phyloP scores from a whole-genome alignment of 2,888 invertebrate species.

The Cephus pygmeus region DNA sequence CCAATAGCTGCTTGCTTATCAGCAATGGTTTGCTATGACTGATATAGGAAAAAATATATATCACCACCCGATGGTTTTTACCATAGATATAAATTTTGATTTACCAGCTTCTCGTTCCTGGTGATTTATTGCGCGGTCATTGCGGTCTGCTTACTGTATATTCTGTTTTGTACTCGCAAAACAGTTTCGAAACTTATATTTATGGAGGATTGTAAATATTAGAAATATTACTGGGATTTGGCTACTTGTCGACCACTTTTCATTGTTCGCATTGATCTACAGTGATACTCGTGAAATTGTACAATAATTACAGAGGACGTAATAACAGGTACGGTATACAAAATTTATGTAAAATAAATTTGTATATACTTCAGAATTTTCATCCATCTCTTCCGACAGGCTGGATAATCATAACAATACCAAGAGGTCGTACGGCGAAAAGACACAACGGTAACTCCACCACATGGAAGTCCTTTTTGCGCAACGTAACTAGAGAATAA shows the following conservation, averaged over 20 bases:
- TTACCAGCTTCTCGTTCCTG: not conserved
- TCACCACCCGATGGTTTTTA: not conserved
- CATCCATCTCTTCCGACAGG: not conserved
- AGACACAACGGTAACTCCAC: conserved; percentile 1
- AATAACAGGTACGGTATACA: not conserved
- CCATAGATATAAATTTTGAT: not conserved
- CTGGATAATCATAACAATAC: not conserved
- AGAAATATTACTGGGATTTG: not conserved
- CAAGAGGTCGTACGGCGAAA: not conserved
- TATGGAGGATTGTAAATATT: not conserved
- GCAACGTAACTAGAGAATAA: conserved; percentile 2
- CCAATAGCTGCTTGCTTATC: not conserved
- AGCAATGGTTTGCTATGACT: not conserved
- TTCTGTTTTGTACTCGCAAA: not conserved
- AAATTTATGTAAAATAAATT: not conserved
- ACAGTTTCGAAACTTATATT: not conserved
- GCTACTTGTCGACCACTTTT: not conserved
- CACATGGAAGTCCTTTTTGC: not conserved
- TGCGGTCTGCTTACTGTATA: not conserved
- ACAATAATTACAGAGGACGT: not conserved
- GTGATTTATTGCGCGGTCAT: not conserved
- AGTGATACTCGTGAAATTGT: not conserved
- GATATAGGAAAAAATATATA: not conserved
- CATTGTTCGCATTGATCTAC: not conserved
- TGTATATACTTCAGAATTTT: not conserved